Percentiles rank a stretch among this genome's conserved stretches.
Conservation (phyloP, 2,888 invertebrate genomes). For the Apamea monoglypha region DNA sequence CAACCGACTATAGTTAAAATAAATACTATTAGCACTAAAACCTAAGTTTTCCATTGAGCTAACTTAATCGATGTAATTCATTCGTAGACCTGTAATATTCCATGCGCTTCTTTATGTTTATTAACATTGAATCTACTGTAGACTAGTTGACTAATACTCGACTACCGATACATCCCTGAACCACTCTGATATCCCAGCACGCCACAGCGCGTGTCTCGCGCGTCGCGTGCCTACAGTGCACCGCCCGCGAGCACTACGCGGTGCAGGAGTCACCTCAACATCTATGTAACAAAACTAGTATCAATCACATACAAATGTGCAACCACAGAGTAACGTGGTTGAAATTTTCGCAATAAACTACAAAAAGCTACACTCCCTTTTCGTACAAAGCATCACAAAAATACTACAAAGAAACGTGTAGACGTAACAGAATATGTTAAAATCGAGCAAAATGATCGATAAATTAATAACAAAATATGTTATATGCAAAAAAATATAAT, state of each 20-base stretch:
- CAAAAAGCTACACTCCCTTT: constrained; percentile 76
- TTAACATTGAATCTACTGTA: constrained; percentile 38
- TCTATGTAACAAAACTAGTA: constrained; percentile 65
- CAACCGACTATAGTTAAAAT: constrained; percentile 58
- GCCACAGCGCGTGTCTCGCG: neutral
- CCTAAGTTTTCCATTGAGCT: constrained; percentile 65
- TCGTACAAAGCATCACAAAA: constrained; percentile 85
- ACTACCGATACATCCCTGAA: constrained; percentile 64
- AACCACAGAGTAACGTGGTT: constrained; percentile 67
- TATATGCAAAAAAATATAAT: constrained; percentile 84
- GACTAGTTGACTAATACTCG: constrained; percentile 61
- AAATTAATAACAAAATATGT: constrained; percentile 88
- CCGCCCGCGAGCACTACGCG: constrained; percentile 23
- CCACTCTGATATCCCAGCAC: neutral
- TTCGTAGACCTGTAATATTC: constrained; percentile 67
- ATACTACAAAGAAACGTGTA: constrained; percentile 83
- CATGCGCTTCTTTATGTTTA: constrained; percentile 53
- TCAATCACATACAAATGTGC: constrained; percentile 66
- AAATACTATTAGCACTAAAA: constrained; percentile 63
- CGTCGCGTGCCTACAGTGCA: neutral
- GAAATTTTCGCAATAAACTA: constrained; percentile 72
- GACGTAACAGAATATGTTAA: constrained; percentile 82
- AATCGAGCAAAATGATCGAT: constrained; percentile 84
- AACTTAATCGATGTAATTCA: constrained; percentile 67
- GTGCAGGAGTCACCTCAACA: constrained; percentile 49